phyloP scores from a whole-genome alignment of 1,140 invertebrate species.

The Heliconius eleuchia region DNA sequence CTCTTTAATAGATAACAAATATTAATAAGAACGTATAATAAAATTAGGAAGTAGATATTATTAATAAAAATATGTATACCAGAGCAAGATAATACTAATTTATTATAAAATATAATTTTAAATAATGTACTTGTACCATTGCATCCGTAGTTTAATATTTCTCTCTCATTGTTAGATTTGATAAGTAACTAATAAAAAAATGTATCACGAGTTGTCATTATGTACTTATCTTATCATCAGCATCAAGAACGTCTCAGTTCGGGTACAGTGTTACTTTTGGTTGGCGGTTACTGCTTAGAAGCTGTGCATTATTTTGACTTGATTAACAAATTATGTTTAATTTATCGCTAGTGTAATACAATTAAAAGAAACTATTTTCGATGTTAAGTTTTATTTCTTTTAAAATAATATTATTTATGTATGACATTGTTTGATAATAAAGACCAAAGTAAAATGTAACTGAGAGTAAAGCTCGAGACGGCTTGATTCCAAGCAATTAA shows the following conservation, averaged over 20 bases:
- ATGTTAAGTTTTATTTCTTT: background rate
- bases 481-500: slow-evolving; percentile 78
- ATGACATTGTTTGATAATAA: slow-evolving; percentile 2
- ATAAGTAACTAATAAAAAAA: background rate
- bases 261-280: background rate
- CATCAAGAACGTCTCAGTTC: background rate
- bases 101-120: too few species aligned
- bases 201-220: background rate
- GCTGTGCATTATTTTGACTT: background rate
- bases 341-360: background rate
- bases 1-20: too few species aligned
- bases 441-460: background rate
- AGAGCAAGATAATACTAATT: too few species aligned
- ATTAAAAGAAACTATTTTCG: background rate
- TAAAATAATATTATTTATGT: background rate
- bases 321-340: background rate
- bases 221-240: background rate
- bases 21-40: too few species aligned
- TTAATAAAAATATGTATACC: too few species aligned
- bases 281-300: background rate
- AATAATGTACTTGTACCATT: too few species aligned
- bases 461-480: slow-evolving; percentile 36
- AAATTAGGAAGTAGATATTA: too few species aligned
- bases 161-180: too few species aligned
- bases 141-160: too few species aligned